Conservation (phyloP, 2,888 invertebrate species). For the Pedicia rivosa region DNA sequence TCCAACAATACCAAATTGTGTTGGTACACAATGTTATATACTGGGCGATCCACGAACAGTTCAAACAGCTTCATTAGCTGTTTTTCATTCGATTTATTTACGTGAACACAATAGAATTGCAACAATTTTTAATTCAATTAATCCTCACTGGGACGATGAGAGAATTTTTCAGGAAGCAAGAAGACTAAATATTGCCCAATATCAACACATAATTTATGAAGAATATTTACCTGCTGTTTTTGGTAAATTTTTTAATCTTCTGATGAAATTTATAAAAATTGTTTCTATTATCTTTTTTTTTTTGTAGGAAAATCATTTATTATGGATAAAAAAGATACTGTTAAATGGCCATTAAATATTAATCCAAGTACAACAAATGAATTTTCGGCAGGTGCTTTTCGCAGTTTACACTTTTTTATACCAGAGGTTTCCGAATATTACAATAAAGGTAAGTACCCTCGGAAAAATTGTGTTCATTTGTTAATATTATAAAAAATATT, state of each 20-base stretch:
- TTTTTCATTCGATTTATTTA: slow-evolving; percentile 35
- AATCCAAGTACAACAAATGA: slow-evolving; percentile 40
- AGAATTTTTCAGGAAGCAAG: slow-evolving; percentile 38
- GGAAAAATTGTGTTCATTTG: not conserved
- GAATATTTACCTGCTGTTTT: slow-evolving; percentile 39
- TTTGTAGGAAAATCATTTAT: too few species aligned
- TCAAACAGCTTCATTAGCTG: slow-evolving; percentile 37
- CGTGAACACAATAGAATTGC: slow-evolving; percentile 42
- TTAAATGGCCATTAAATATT: too few species aligned
- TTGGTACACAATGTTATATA: too few species aligned
- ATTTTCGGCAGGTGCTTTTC: slow-evolving; percentile 60
- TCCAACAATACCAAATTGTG: too few species aligned
- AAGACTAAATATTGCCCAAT: slow-evolving; percentile 36
- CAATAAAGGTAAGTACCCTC: slow-evolving; percentile 20
- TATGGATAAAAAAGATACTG: too few species aligned
- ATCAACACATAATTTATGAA: slow-evolving; percentile 42
- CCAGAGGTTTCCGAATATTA: slow-evolving; percentile 15
- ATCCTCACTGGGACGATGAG: slow-evolving; percentile 42
- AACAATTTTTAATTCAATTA: slow-evolving; percentile 32
- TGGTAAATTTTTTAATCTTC: too few species aligned
- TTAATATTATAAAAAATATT: too few species aligned
- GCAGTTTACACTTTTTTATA: slow-evolving; percentile 56
- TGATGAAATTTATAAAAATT: too few species aligned
- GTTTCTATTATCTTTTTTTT: too few species aligned
- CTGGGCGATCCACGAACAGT: slow-evolving; percentile 37